Base-by-base conservation (phyloP, 30 jellyfish, hydroid and myxozoan genomes). In the Chrysaora quinquecirrha region DNA sequence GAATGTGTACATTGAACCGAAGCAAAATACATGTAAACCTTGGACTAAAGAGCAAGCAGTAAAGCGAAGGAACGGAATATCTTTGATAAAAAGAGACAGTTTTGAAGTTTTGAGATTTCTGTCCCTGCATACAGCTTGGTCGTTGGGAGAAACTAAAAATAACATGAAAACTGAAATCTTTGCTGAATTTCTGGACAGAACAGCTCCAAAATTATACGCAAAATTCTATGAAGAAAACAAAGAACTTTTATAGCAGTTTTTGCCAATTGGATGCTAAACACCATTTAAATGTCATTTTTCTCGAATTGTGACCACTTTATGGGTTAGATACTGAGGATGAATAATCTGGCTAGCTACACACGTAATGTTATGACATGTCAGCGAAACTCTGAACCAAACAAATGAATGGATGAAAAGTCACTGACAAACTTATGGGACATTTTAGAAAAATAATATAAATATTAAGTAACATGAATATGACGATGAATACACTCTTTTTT, bases 91-190 rank as follows among this genome's bases (percentile, higher is more conserved):
- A 18, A 67, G 83, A 29, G 75, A 65, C 68, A 80, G 83, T 66
- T 64, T 49, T 32, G 83, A 80, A 28, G 90, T 65, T 19, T 35
- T 80, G 48, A 65, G 90, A 64, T 35, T 80, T 43, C 58, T 80
- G 75, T 46, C 90, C 0, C 61, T 80, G 83, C 71, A 80, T 70
- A 65, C 75, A 10, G 61, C 90, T 1, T 80, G 90, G 90, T 52
- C 68, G 68, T 3, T 6, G 6, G 54, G 54, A 3, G 54, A 38
- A 3, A 14, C 27, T 3, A 20, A 52, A 52, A 25, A 9, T 12
- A 20, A 9, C 12, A 19, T 4, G 12, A 20, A 52, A 9, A 9
- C 27, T 3, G 68, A 52, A 19, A 16, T 3, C 6, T 52, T 52
- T 52, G 68, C 24, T 16, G 68, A 52, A 10, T 52, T 52, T 52